Percentiles rank a stretch among this genome's conserved stretches.
phyloP scores from a whole-genome alignment of 2,888 invertebrate genomes.

The Tinea pellionella region DNA sequence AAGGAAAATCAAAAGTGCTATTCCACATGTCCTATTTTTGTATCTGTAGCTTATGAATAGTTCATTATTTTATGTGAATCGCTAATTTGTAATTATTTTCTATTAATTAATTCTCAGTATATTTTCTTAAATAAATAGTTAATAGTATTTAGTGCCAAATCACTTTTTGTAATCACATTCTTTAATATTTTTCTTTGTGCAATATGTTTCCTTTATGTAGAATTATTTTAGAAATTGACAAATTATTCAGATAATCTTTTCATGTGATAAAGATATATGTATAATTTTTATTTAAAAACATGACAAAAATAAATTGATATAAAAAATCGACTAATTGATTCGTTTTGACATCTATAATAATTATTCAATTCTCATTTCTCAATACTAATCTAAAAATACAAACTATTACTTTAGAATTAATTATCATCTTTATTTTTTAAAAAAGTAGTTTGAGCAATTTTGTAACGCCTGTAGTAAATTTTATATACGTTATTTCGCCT shows the following conservation, averaged over 20 bases:
- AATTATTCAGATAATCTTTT: too few relatives aligned
- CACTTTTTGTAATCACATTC: background rate
- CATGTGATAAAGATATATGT: too few relatives aligned
- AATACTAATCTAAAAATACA: too few relatives aligned
- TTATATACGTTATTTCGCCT: constrained; percentile 25
- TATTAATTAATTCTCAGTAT: background rate
- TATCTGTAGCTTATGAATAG: background rate
- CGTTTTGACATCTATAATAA: background rate
- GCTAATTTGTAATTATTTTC: constrained; percentile 2
- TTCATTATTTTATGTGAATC: background rate
- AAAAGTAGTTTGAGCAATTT: too few relatives aligned
- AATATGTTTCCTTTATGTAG: background rate
- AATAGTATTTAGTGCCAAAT: constrained; percentile 2
- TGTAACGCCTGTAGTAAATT: background rate
- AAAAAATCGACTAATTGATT: too few relatives aligned
- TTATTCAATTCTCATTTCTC: too few relatives aligned
- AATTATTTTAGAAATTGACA: too few relatives aligned
- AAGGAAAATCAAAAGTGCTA: constrained; percentile 41
- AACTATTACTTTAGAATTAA: too few relatives aligned
- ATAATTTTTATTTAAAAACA: too few relatives aligned
- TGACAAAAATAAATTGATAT: too few relatives aligned
- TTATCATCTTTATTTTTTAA: too few relatives aligned
- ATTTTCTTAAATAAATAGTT: background rate
- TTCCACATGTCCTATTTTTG: constrained; percentile 21
- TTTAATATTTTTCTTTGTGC: background rate